These are phyloP conservation scores for Encarsia formosa DNA, from an alignment of 2,888 invertebrate genomes.

Conservation along the genomic window DNA sequence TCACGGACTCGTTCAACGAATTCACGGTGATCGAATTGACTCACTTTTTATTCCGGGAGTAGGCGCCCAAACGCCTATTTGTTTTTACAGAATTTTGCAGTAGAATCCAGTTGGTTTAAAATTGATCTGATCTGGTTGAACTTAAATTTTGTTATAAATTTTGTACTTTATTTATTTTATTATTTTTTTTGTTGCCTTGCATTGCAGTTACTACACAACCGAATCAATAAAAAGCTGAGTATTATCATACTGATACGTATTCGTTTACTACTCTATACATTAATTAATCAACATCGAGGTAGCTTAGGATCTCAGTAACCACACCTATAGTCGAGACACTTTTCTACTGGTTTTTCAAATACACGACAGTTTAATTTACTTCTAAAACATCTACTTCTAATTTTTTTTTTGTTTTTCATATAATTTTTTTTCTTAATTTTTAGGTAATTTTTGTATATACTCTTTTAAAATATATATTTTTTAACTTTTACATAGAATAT, in stretches of 20 bases:
- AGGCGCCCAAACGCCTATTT: constrained; percentile 38
- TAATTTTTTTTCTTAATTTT: constrained; percentile 5
- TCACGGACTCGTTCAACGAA: constrained; percentile 24
- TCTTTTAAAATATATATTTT: constrained; percentile 9
- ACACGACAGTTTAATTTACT: constrained; percentile 21
- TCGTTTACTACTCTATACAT: too few relatives aligned
- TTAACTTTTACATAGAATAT: constrained; percentile 15
- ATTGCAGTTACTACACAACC: constrained; percentile 7
- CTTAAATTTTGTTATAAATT: background rate
- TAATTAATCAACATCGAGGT: constrained; percentile 23
- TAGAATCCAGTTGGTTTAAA: too few relatives aligned
- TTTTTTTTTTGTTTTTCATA: constrained; percentile 9
- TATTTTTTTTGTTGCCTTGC: constrained; percentile 9
- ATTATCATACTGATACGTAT: background rate
- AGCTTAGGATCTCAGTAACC: constrained; percentile 41
- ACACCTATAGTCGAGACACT: constrained; percentile 14
- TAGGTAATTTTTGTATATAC: constrained; percentile 6
- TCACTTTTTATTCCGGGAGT: constrained; percentile 50
- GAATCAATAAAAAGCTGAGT: constrained; percentile 11
- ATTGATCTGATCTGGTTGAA: background rate
- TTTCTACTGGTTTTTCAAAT: constrained; percentile 16
- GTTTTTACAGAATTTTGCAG: too few relatives aligned
- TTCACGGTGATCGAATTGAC: constrained; percentile 46
- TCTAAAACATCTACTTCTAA: constrained; percentile 1
- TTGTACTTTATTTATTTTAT: too few relatives aligned